A percentile compares a stretch with the other conserved stretches of the same genome.
Conservation (phyloP, 2,888 invertebrate genomes). For the Hirtodrosophila cameraria region DNA sequence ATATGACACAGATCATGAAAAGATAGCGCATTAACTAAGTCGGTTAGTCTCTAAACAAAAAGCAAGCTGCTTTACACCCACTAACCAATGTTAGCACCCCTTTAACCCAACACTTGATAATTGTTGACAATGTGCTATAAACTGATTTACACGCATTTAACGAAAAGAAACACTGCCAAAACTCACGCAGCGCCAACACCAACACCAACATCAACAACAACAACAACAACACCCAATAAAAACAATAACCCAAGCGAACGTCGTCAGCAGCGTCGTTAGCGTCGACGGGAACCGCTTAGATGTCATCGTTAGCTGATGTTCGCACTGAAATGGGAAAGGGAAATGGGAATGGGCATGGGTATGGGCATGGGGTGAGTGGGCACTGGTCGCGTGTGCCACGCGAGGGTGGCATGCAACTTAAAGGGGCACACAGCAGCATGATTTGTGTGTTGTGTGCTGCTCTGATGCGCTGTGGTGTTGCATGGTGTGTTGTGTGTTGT, state of each 20-base stretch:
- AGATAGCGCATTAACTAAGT: constrained; percentile 13
- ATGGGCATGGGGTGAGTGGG: constrained; percentile 24
- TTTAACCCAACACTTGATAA: constrained; percentile 63
- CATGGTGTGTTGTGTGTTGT: constrained; percentile 18
- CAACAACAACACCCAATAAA: constrained; percentile 22
- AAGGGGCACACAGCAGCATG: constrained; percentile 46
- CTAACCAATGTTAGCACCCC: constrained; percentile 34
- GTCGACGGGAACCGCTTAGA: constrained; percentile 67
- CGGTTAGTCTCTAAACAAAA: background rate
- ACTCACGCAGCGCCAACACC: constrained; percentile 74
- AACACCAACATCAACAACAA: constrained; percentile 50
- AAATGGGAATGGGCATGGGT: background rate
- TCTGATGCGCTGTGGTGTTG: constrained; percentile 34
- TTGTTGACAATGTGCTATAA: constrained; percentile 80
- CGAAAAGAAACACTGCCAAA: constrained; percentile 75
- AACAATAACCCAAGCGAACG: constrained; percentile 23
- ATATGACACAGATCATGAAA: too few relatives aligned
- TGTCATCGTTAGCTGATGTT: constrained; percentile 71
- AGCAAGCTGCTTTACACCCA: constrained; percentile 1
- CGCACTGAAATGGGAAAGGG: constrained; percentile 23
- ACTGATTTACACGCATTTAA: constrained; percentile 79
- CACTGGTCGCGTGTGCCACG: constrained; percentile 73
- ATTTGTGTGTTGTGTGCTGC: constrained; percentile 38
- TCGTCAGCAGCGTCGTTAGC: constrained; percentile 59
- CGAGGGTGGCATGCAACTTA: constrained; percentile 69